Evolutionary conservation across 2,797 vertebrate genomes (phyloP).

Genomic region (Gallinago stenura): DNA sequence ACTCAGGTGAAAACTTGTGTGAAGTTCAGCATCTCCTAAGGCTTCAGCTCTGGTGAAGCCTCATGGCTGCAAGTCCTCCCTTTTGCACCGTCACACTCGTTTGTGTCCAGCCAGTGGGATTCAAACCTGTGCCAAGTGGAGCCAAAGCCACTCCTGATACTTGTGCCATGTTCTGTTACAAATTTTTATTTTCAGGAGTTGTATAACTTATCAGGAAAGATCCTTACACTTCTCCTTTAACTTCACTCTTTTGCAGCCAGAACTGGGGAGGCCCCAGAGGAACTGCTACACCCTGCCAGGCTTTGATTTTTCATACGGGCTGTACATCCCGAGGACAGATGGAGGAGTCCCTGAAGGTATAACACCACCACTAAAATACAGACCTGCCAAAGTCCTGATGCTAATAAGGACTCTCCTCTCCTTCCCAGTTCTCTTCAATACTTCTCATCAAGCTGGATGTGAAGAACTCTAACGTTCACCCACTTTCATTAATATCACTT

Average conservation of each 20-base stretch:
- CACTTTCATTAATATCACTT: neutral
- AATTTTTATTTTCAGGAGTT: neutral
- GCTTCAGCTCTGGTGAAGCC: neutral
- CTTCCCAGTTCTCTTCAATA: neutral
- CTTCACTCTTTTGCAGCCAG: constrained; percentile 63
- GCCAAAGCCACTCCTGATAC: neutral
- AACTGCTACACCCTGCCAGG: constrained; percentile 81
- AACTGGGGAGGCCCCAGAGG: constrained; percentile 80
- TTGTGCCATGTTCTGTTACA: rapidly evolving
- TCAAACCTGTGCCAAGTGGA: neutral
- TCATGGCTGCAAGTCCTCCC: neutral
- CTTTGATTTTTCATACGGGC: constrained; percentile 81
- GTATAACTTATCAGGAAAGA: neutral
- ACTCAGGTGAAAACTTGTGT: neutral
- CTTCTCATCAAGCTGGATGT: neutral
- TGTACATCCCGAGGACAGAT: constrained; percentile 70
- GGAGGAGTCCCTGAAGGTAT: constrained; percentile 87
- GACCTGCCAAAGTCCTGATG: neutral
- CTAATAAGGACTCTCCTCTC: neutral
- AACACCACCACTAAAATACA: neutral
- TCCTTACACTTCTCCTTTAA: neutral
- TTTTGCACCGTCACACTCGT: neutral
- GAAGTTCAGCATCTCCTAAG: neutral
- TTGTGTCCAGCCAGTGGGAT: neutral
- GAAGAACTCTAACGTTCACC: neutral